phyloP scores from a whole-genome alignment of 2,797 vertebrate species.

The Pitangus sulphuratus region DNA sequence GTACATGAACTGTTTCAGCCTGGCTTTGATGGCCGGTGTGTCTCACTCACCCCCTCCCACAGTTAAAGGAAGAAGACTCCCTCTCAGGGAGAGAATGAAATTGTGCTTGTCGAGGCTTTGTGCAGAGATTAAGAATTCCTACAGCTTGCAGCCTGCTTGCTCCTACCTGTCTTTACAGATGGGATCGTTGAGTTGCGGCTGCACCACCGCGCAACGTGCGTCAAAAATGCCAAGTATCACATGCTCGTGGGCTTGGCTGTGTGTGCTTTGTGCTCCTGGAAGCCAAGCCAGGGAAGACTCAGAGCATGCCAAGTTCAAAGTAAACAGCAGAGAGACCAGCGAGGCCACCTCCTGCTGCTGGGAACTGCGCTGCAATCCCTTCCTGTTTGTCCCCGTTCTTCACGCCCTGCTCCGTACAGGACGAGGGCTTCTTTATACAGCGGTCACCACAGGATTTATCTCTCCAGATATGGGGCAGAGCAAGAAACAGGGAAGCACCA shows the following conservation, averaged over 20 bases:
- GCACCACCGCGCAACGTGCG: background rate
- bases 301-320: slow-evolving; percentile 47
- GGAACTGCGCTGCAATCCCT: slow-evolving; percentile 36
- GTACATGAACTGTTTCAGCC: background rate
- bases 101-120: background rate
- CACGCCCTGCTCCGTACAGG: background rate
- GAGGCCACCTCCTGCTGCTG: slow-evolving; percentile 60
- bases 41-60: fast-evolving
- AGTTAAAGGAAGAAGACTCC: background rate
- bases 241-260: slow-evolving; percentile 33
- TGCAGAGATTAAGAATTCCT: background rate
- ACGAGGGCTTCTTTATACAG: background rate
- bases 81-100: background rate
- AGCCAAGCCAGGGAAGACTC: slow-evolving; percentile 45
- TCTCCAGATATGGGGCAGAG: background rate
- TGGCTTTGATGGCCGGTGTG: background rate
- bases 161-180: slow-evolving; percentile 18
- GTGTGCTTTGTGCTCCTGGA: background rate
- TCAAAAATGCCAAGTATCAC: slow-evolving; percentile 24
- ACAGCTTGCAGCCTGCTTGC: background rate
- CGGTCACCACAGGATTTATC: background rate
- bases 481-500: background rate
- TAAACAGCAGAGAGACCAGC: slow-evolving; percentile 44
- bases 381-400: slow-evolving; percentile 16
- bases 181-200: background rate